Evolutionary conservation across 2,113 vertebrate species (phyloP), one percentile per base, ranked within the genome.

Genomic region (Helogale parvula): DNA sequence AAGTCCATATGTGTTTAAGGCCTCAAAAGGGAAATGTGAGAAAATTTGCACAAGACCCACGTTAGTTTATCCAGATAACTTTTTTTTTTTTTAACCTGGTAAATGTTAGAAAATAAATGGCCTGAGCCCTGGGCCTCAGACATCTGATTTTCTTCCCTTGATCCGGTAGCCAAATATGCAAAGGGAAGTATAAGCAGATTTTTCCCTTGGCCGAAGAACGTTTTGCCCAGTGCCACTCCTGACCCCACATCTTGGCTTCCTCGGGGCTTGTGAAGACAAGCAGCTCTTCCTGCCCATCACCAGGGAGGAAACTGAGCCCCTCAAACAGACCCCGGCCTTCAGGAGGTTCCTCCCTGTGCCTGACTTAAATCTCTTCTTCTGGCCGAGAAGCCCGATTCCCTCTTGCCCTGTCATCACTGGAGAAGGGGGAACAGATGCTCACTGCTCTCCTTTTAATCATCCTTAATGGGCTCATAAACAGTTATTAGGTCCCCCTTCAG

Each of bases 381-480:
- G 90, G 74, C 66, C 29, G 0, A 92, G 88, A 54, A 84, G 82
- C 76, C 66, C 15, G 11, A 57, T 95, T 54, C 50, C 77, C 74
- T 66, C 57, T 27, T 41, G 21, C 45, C 41, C 38, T 38, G 81
- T 41, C 66, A 45, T 92, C 33, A 2, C 29, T 5, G 17, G 47
- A 69, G 65, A 83, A 74, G 82, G 80, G 96, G 65, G 52, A 96
- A 80, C 89, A 96, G 96, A 93, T 69, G 68, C 69, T 85, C 12
- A 0, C 38, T 2, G 5, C 54, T 60, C 89, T 74, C 65, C 71
- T 77, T 92, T 82, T 84, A 81, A 76, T 93, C 79, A 87, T 77
- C 50, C 80, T 93, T 86, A 93, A 92, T 88, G 83, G 86, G 65
- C 71, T 92, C 63, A 35, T 92, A 93, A 97, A 81, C 80, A 80